Base-by-base conservation (phyloP, 2,888 invertebrate genomes). In the Ophioninae sp. region DNA sequence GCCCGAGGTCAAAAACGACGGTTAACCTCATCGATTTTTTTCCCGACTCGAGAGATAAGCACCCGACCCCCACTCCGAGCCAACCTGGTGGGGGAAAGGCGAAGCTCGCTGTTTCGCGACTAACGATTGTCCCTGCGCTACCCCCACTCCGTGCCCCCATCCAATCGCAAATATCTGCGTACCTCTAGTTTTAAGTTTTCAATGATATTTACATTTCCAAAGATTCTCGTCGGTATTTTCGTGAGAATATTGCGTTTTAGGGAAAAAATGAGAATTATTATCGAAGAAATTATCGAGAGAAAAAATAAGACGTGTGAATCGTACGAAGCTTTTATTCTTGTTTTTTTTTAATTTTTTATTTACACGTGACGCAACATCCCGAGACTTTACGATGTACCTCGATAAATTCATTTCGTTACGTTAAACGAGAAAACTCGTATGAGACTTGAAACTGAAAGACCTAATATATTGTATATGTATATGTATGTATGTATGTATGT, bases 381-480 rank as follows among this genome's bases (percentile, higher is more conserved):
- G n/a, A 64, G 63, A 74, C 6, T 74, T 23, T 74, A 44, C 64
- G 20, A n/a, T 58, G 13, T 61, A 23, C n/a, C n/a, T 58, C 20
- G n/a, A 10, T 65, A 10, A 13, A 65, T 23, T 13, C 3, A 59
- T 58, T 79, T n/a, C 39, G 58, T 63, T 64, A 17, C 39, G 39
- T 58, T 56, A 59, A 59, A 39, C 39, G 71, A 69, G 69, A 79
- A 51, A 51, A 82, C 59, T 79, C 78, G 73, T 73, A 78, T 64
- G 68, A 78, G 73, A 82, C 78, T 79, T 78, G 68, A 59, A 30
- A 82, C 59, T 79, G 59, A 37, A 81, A 67, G 78, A 82, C 68
- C 64, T 71, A 74, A 74, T 74, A 69, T 69, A 77, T 30, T 30
- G 30, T 30, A 30, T 2, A 30, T 30, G 2, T 30, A 30, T 30